Evolutionary conservation across 2,888 invertebrate species (phyloP), one percentile per base, ranked within the genome.

Genomic region (Nomada fabriciana): DNA sequence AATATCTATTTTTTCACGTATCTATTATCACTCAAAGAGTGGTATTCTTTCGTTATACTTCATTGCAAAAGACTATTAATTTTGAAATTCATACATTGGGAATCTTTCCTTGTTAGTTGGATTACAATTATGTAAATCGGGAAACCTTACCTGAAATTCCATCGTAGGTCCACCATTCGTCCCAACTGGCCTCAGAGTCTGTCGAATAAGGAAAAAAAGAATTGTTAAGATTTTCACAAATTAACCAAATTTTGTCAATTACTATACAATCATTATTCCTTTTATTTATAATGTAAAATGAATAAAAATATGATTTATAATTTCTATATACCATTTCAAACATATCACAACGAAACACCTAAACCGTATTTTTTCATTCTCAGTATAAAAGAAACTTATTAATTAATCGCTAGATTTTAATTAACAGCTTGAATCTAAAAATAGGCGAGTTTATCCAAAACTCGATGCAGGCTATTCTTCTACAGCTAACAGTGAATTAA

Each of bases 131-230:
- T 25, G 29, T 36, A 29, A 15, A 23, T 71, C 36, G 29, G 20
- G 18, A 13, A 43, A 2, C 83, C 92, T 95, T 93, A 97, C 97
- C 97, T 93, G 97, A 97, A 93, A 97, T 97, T 43, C 97, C 97
- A 92, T 97, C 97, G 95, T 97, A 97, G 0, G 97, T 97, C 97
- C 97, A 97, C 97, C 97, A 97, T 95, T 97, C 97, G 93, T 97
- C 97, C 97, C 97, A 97, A 94, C 97, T 97, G 90, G 96, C 97
- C 89, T 96, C 95, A 86, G 96, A 96, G 93, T 96, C 97, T 97
- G 96, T 29, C 95, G 96, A 91, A 55, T 13, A 80, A 65, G 18
- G 29, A 69, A 43, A 59, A 10, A 64, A 55, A 47, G 43, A 36
- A 9, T 83, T 63, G 76, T 11, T 52, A n/a, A 7, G 20, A 25